Conservation (phyloP, 2,888 invertebrate species). For the Trichogramma dendrolimi region DNA sequence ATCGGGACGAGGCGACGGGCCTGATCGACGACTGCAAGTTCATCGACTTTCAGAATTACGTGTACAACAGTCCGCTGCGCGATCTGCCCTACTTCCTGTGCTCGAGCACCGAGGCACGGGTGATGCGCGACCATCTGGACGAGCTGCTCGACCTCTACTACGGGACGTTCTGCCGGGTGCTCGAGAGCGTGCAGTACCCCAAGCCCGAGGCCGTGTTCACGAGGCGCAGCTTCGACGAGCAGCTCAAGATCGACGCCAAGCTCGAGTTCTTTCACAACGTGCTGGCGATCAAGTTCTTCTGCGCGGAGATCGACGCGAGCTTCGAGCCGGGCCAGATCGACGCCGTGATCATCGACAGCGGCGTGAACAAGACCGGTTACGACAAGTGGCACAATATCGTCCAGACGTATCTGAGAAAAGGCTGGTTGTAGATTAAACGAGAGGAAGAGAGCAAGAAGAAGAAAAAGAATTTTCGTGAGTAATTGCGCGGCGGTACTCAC, state of each 20-base stretch:
- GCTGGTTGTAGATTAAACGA: slow-evolving; percentile 13
- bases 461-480: too few relatives aligned
- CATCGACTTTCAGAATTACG: slow-evolving; percentile 59
- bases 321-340: slow-evolving; percentile 18
- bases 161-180: slow-evolving; percentile 51
- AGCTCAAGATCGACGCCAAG: slow-evolving; percentile 33
- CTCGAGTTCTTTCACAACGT: slow-evolving; percentile 39
- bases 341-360: slow-evolving; percentile 11
- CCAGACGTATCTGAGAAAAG: slow-evolving; percentile 8
- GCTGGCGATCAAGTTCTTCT: slow-evolving; percentile 23
- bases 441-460: too few relatives aligned
- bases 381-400: slow-evolving; percentile 24
- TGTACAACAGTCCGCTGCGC: slow-evolving; percentile 54
- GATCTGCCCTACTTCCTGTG: slow-evolving; percentile 59
- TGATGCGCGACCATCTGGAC: slow-evolving; percentile 53
- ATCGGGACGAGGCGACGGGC: slow-evolving; percentile 45
- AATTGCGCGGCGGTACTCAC: too few relatives aligned
- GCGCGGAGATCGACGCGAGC: slow-evolving; percentile 19
- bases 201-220: slow-evolving; percentile 39
- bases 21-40: slow-evolving; percentile 56
- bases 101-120: slow-evolving; percentile 53
- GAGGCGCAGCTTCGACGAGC: slow-evolving; percentile 35
- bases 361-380: slow-evolving; percentile 8
- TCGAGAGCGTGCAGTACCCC: slow-evolving; percentile 51
- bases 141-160: slow-evolving; percentile 57